Evolutionary conservation across 2,113 vertebrate species (phyloP).

Genomic region (Pterocles burchelli): DNA sequence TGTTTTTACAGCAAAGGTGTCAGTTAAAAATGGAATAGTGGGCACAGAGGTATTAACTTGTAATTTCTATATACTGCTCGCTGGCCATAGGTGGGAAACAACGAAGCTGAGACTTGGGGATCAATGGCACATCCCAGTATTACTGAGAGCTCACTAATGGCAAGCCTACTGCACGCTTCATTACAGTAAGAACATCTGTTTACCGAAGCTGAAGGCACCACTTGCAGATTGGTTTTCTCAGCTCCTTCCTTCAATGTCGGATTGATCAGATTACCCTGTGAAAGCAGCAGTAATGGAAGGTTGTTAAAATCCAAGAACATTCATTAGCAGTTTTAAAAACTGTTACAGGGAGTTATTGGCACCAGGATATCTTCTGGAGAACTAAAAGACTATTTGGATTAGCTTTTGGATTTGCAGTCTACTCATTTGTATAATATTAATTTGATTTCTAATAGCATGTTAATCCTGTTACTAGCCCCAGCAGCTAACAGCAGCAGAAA

Average conservation of each 20-base stretch:
- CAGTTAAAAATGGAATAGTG: background rate
- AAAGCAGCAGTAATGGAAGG: background rate
- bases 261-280: background rate
- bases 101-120: background rate
- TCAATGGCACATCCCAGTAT: no score
- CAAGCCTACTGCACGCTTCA: background rate
- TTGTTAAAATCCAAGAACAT: background rate
- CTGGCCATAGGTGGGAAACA: background rate
- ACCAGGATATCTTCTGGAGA: background rate
- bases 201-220: background rate
- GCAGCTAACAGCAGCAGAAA: background rate
- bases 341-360: background rate
- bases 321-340: background rate
- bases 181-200: background rate
- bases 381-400: background rate
- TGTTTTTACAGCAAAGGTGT: background rate
- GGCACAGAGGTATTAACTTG: background rate
- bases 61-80: background rate
- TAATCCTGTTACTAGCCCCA: background rate
- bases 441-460: background rate
- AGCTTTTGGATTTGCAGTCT: background rate
- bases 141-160: accelerated
- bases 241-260: background rate
- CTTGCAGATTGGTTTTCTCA: background rate
- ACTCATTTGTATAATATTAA: background rate